These are phyloP conservation scores for Drosophila fulvimacula DNA, from an alignment of 2,888 invertebrate genomes.

Conservation along the genomic window DNA sequence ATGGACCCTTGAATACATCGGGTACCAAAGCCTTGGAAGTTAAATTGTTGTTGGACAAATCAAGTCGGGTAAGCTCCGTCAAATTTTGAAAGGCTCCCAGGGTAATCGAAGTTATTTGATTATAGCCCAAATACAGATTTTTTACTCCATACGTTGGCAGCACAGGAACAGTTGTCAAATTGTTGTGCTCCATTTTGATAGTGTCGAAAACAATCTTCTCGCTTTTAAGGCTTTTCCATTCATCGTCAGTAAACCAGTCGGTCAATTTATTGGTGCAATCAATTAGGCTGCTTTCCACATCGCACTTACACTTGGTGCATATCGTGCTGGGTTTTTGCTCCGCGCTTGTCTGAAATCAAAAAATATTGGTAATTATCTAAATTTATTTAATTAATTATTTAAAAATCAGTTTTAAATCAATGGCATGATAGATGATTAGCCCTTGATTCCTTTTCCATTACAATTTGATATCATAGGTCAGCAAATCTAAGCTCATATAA, in stretches of 20 bases:
- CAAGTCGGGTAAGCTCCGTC: slow-evolving; percentile 87
- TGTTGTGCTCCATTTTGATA: slow-evolving; percentile 80
- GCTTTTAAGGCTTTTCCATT: slow-evolving; percentile 85
- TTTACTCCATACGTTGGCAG: slow-evolving; percentile 86
- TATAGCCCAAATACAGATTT: slow-evolving; percentile 87
- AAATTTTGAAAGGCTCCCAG: slow-evolving; percentile 88
- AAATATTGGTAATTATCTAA: not conserved
- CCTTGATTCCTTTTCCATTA: no score
- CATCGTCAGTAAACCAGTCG: slow-evolving; percentile 85
- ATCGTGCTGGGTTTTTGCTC: slow-evolving; percentile 80
- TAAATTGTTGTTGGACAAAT: slow-evolving; percentile 90
- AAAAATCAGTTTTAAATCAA: no score
- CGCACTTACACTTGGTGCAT: slow-evolving; percentile 87
- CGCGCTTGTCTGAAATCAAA: slow-evolving; percentile 53
- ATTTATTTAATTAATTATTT: no score
- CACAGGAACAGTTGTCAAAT: slow-evolving; percentile 69
- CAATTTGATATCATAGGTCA: not conserved
- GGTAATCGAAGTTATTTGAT: slow-evolving; percentile 88
- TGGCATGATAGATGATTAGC: no score
- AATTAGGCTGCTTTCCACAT: slow-evolving; percentile 84
- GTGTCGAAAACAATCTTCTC: slow-evolving; percentile 76
- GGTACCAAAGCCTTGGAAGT: slow-evolving; percentile 87
- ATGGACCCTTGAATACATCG: slow-evolving; percentile 88
- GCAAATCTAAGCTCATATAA: not conserved
- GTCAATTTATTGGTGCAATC: slow-evolving; percentile 86